These are phyloP conservation scores for Sebastes ruberrimus DNA, from an alignment of 2,797 vertebrate genomes.

Conservation along the genomic window DNA sequence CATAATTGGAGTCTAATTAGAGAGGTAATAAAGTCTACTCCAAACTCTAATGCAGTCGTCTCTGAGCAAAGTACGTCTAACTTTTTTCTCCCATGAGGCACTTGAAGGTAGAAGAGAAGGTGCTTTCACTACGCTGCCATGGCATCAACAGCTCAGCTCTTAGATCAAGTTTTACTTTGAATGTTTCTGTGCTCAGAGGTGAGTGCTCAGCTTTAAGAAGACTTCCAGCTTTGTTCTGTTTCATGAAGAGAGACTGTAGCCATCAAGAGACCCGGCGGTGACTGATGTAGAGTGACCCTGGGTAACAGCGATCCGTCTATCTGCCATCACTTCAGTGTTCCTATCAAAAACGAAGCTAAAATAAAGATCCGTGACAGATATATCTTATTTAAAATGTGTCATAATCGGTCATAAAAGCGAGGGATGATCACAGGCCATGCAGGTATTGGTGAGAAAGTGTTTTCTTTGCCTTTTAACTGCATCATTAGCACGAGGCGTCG, in stretches of 20 bases:
- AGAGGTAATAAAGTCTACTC: conserved; percentile 66
- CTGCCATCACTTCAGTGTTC: background rate
- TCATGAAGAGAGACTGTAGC: conserved; percentile 12
- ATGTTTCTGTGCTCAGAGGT: conserved; percentile 41
- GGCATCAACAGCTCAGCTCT: conserved; percentile 58
- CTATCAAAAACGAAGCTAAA: conserved; percentile 7
- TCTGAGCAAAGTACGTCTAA: conserved; percentile 55
- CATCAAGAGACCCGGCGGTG: conserved; percentile 23
- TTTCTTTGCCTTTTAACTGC: conserved; percentile 33
- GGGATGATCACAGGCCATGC: conserved; percentile 15
- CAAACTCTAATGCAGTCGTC: conserved; percentile 54
- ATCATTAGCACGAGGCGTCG: conserved; percentile 36
- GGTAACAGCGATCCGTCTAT: conserved; percentile 7
- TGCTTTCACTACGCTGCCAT: conserved; percentile 45
- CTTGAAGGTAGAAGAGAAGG: conserved; percentile 28
- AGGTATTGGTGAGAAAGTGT: conserved; percentile 7
- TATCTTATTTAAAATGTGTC: conserved; percentile 15
- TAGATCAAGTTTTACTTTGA: conserved; percentile 58
- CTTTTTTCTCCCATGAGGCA: conserved; percentile 42
- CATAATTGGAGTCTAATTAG: conserved; percentile 75
- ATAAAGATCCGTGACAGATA: background rate
- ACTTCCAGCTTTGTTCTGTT: conserved; percentile 33
- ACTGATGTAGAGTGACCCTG: conserved; percentile 40
- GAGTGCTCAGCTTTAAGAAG: conserved; percentile 42
- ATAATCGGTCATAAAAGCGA: conserved; percentile 7